These are phyloP conservation scores for Clupea harengus DNA, from an alignment of 2,113 vertebrate species.

Conservation along the genomic window DNA sequence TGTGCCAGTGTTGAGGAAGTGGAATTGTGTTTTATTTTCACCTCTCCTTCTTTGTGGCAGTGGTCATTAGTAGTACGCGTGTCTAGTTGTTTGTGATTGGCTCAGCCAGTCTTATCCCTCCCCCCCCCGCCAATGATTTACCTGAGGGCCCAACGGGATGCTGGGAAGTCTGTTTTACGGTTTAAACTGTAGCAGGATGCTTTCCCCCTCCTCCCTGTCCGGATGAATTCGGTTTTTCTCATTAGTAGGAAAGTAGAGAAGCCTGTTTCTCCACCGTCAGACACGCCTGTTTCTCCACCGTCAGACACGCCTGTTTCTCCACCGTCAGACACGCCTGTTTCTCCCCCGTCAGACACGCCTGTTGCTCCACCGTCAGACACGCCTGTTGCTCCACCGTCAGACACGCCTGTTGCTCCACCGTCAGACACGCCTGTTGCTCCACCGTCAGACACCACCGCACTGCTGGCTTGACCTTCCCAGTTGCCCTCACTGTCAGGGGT, in stretches of 20 bases:
- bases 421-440: too few species aligned
- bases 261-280: neutral
- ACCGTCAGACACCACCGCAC: neutral
- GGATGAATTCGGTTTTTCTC: neutral
- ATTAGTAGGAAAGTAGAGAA: neutral
- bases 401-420: too few species aligned
- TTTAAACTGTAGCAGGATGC: slow-evolving; percentile 19
- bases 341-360: neutral
- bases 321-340: neutral
- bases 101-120: slow-evolving; percentile 9
- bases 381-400: neutral
- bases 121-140: slow-evolving; percentile 33
- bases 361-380: neutral
- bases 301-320: neutral
- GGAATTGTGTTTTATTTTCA: neutral
- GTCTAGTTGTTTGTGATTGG: too few species aligned
- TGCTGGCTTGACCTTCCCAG: too few species aligned
- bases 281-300: neutral
- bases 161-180: slow-evolving; percentile 19
- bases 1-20: neutral
- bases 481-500: neutral
- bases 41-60: neutral
- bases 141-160: slow-evolving; percentile 7
- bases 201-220: too few species aligned
- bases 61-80: neutral